Evolutionary conservation across 1,140 invertebrate genomes (phyloP), one percentile per base, ranked within the genome.

Genomic region (Caerostris extrusa): DNA sequence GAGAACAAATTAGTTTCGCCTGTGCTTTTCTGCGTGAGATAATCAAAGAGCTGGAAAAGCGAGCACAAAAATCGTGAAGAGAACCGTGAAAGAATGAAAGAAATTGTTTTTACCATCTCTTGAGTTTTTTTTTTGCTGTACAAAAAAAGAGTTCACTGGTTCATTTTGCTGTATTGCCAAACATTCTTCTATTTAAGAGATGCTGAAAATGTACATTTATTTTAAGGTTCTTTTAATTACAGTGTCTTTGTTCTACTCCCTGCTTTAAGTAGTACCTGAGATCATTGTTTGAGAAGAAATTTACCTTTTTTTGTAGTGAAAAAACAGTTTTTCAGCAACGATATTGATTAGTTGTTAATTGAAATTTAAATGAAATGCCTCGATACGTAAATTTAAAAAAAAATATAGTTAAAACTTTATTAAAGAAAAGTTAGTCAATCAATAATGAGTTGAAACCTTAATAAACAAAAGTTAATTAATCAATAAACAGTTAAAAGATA

Each of bases 1-100:
- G 58, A 7, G 85, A 64, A 8, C 85, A 87, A 87, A 87, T 87
- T 87, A 87, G 85, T 67, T 61, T 87, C 58, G 85, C 34, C 34
- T 77, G 71, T 50, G 8, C 50, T 50, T 53, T 77, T 34, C 10
- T 77, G 34, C 71, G 10, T 77, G 10, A 50, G 71, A 77, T 77
- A 77, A 77, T 77, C 71, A 77, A 77, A 14, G 71, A 71, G 58
- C n/a, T 14, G 6, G 34, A 81, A 53, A 82, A 83, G 17, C 17
- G 17, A 64, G 34, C 2, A 34, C 34, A 34, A 34, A 34, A 34
- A 34, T 34, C 34, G 34, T 64, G 7, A 83, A 83, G 19, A 83
- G 34, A 57, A n/a, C 7, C 7, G 17, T 6, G 55, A 58, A 56
- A 83, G 57, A 83, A 83, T 57, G 17, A 58, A 57, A 34, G 19